Conservation (phyloP, 1,140 invertebrate species). For the Trachymyrmex septentrionalis region DNA sequence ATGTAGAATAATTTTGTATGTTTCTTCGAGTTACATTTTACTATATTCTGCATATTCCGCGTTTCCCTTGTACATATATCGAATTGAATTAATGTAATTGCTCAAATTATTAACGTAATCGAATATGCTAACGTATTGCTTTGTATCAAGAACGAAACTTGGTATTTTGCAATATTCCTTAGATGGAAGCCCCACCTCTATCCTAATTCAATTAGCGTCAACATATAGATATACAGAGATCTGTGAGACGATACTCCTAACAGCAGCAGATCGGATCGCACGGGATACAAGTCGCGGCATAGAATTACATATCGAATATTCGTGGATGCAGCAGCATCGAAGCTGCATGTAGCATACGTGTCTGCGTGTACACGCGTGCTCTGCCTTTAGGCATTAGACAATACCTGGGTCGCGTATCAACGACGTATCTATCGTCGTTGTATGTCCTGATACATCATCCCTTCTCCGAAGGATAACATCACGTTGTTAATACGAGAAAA, state of each 20-base stretch:
- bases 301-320: constrained; percentile 56
- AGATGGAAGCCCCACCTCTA: background rate
- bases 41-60: too few relatives aligned
- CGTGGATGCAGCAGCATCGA: constrained; percentile 33
- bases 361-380: constrained; percentile 41
- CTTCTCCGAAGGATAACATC: constrained; percentile 22
- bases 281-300: constrained; percentile 36
- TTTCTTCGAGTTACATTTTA: background rate
- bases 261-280: constrained; percentile 52
- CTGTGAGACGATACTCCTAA: constrained; percentile 44
- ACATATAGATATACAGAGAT: constrained; percentile 43
- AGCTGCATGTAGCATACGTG: constrained; percentile 24
- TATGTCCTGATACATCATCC: constrained; percentile 35
- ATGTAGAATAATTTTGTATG: background rate
- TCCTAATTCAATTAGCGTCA: background rate
- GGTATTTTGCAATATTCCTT: constrained; percentile 7
- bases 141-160: background rate
- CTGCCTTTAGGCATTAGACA: constrained; percentile 46
- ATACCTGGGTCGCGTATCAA: constrained; percentile 65
- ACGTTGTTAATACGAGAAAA: constrained; percentile 56
- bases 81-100: background rate
- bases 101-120: background rate
- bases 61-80: background rate
- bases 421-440: constrained; percentile 58
- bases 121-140: background rate